Percentiles rank a stretch among this genome's conserved stretches.
These are phyloP conservation scores for Sapayoa aenigma DNA, from an alignment of 2,113 vertebrate genomes.

Conservation along the genomic window DNA sequence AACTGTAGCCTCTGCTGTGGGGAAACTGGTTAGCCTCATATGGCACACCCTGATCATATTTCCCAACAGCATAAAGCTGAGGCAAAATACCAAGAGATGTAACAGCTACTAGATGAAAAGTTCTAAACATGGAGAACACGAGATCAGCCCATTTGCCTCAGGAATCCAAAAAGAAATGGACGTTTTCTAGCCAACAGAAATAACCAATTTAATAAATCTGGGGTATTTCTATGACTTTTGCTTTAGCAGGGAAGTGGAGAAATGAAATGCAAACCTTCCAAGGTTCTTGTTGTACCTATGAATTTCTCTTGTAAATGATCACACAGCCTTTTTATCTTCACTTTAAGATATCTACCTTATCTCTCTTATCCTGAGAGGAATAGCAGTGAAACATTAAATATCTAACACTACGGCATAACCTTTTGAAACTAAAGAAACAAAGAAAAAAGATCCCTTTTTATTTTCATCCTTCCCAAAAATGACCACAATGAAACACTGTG, in stretches of 20 bases:
- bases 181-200: background rate
- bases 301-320: background rate
- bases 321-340: background rate
- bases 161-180: background rate
- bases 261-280: background rate
- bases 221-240: background rate
- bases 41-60: background rate
- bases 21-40: conserved; percentile 1
- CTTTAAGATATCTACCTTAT: background rate
- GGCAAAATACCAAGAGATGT: background rate
- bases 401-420: background rate
- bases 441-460: background rate
- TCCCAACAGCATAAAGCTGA: background rate
- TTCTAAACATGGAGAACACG: background rate
- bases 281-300: background rate
- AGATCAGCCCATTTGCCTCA: background rate
- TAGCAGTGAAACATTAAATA: background rate
- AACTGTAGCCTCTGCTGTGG: background rate
- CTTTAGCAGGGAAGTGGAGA: background rate
- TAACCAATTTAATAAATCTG: background rate
- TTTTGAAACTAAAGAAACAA: background rate
- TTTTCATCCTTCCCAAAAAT: background rate
- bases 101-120: background rate
- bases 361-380: background rate
- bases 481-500: background rate